Conservation (phyloP, 1,140 invertebrate genomes). For the Atopsyche davidsoni region DNA sequence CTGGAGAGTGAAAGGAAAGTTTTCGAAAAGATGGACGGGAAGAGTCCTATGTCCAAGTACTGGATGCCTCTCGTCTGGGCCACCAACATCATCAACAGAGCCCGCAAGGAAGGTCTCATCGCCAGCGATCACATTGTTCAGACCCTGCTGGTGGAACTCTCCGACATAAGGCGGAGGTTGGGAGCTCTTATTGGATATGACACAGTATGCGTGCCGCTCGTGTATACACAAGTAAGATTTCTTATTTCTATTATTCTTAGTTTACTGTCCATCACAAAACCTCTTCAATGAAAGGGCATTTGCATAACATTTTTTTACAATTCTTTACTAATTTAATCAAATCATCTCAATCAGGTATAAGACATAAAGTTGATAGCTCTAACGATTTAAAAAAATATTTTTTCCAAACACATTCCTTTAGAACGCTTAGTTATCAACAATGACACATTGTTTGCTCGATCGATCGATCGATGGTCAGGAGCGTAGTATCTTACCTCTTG, state of each 20-base stretch:
- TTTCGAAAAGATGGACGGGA: conserved; percentile 80
- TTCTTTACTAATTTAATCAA: no score
- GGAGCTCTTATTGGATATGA: conserved; percentile 87
- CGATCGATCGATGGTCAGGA: no score
- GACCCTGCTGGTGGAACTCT: conserved; percentile 74
- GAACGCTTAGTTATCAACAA: no score
- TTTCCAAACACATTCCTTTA: no score
- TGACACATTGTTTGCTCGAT: no score
- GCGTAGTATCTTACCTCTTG: no score
- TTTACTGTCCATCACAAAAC: no score
- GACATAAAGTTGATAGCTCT: no score
- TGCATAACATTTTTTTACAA: no score
- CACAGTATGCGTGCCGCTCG: conserved; percentile 93
- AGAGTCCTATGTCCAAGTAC: conserved; percentile 84
- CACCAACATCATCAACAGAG: conserved; percentile 81
- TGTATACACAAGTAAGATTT: conserved; percentile 88
- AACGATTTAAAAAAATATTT: no score
- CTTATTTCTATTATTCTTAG: conserved; percentile 6
- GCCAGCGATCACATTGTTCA: conserved; percentile 82
- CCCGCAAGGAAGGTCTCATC: conserved; percentile 73
- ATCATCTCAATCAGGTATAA: no score
- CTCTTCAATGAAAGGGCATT: no score
- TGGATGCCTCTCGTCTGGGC: conserved; percentile 92
- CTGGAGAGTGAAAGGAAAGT: conserved; percentile 85
- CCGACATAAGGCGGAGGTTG: conserved; percentile 71